Evolutionary conservation across 2,113 vertebrate species (phyloP), one percentile per base, ranked within the genome.

Genomic region (Salminus brasiliensis): DNA sequence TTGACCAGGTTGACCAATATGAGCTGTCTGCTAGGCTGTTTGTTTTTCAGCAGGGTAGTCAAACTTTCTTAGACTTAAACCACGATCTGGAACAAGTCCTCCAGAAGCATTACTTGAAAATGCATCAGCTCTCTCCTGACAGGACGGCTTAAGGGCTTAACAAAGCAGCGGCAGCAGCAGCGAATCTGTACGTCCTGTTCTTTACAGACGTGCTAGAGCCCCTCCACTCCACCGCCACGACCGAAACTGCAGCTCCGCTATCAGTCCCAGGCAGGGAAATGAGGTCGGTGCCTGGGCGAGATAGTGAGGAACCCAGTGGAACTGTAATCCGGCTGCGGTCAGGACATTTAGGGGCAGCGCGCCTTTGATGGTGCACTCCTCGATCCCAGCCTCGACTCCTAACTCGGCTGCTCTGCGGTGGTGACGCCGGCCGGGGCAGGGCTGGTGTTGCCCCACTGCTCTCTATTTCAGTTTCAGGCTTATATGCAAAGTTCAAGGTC

Each of bases 361-460:
- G 43, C 29, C 39, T 72, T 62, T 79, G 55, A 79, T 79, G 77
- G 29, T 36, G 41, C 76, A 36, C 59, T 53, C 77, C 25, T 41
- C 41, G 55, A 70, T 57, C 76, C 53, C 57, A 23, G 52, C 25
- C 27, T 70, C 67, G 47, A 41, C 66, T 78, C 55, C 47, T 69
- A 49, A 78, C 59, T 62, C 72, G n/a, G 45, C 45, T 1, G 45
- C 2, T 3, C 45, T 47, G 45, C 45, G 23, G 49, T 23, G 49
- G 2, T 53, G 49, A 4, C 49, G 6, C 3, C 23, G 6, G 2
- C 6, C 6, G 21, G 45, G 6, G 9, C 5, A 15, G 5, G 45
- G 49, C 6, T 53, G 18, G 18, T 6, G n/a, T 8, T 53, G 49
- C 4, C 49, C 47, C 21, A 13, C 21, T 49, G 47, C 47, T 21